Percentiles rank a stretch among this genome's conserved stretches.
Evolutionary conservation across 2,797 vertebrate genomes (phyloP).

Genomic region (Streptopelia turtur): DNA sequence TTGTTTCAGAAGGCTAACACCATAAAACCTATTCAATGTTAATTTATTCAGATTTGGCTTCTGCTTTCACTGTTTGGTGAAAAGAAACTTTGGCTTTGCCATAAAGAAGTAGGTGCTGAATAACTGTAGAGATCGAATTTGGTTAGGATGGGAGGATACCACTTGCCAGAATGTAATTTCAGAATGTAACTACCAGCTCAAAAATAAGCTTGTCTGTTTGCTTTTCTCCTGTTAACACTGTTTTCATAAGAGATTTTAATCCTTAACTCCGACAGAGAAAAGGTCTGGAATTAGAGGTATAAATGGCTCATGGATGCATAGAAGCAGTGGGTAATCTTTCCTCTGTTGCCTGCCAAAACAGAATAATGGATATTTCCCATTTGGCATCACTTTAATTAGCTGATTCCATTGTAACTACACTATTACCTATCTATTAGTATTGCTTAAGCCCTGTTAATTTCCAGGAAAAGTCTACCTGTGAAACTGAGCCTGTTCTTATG

Average conservation of each 20-base stretch:
- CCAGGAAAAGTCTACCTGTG: conserved; percentile 1
- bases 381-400: conserved; percentile 59
- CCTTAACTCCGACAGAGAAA: conserved; percentile 35
- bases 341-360: conserved; percentile 43
- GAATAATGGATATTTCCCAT: conserved; percentile 53
- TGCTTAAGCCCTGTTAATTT: conserved; percentile 32
- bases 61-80: neutral
- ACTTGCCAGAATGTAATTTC: neutral
- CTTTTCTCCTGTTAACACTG: conserved; percentile 38
- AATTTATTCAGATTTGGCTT: neutral
- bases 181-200: neutral
- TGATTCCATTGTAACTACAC: conserved; percentile 51
- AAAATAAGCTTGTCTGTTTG: conserved; percentile 31
- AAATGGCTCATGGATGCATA: conserved; percentile 30
- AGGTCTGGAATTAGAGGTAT: conserved; percentile 51
- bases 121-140: neutral
- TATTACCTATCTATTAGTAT: conserved; percentile 51
- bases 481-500: neutral
- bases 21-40: neutral
- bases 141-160: neutral
- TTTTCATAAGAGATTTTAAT: conserved; percentile 51
- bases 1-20: neutral
- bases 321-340: conserved; percentile 10
- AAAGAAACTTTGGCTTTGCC: neutral
- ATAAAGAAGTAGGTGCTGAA: neutral